phyloP scores from a whole-genome alignment of 2,113 vertebrate species.

The Sorex fumeus region DNA sequence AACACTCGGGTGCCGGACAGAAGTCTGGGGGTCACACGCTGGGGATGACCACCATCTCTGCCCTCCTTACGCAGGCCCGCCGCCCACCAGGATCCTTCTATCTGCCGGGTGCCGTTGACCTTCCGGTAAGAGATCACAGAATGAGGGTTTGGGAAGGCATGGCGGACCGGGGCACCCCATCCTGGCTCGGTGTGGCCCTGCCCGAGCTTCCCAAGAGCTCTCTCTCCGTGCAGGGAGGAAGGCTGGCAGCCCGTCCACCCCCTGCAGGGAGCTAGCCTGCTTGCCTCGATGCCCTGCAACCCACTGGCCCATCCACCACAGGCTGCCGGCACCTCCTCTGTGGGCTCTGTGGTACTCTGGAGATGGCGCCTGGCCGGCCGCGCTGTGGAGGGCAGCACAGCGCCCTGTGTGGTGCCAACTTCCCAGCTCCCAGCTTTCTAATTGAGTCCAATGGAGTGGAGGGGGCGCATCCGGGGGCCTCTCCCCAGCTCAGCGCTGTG shows the following conservation, averaged over 20 bases:
- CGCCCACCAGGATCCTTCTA: neutral
- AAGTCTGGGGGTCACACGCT: neutral
- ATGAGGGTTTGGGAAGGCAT: neutral
- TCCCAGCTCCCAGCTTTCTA: neutral
- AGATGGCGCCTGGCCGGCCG: neutral
- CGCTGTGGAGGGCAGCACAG: neutral
- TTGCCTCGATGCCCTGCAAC: too few species aligned
- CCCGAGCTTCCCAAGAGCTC: too few species aligned
- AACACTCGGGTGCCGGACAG: neutral
- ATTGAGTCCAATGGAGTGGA: neutral
- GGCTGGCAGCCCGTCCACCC: too few species aligned
- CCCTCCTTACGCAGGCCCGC: neutral
- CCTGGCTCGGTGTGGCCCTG: neutral
- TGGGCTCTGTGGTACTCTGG: too few species aligned
- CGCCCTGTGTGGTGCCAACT: too few species aligned
- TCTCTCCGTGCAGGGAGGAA: rapidly evolving
- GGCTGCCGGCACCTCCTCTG: too few species aligned
- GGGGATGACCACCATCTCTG: neutral
- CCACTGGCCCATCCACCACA: too few species aligned
- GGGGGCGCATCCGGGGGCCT: neutral
- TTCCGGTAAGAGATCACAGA: neutral
- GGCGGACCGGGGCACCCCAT: too few species aligned
- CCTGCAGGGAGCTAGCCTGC: too few species aligned
- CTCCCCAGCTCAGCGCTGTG: too few species aligned
- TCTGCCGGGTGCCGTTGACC: neutral